Evolutionary conservation across 2,797 vertebrate species (phyloP).

Genomic region (Eutrigla gurnardus): DNA sequence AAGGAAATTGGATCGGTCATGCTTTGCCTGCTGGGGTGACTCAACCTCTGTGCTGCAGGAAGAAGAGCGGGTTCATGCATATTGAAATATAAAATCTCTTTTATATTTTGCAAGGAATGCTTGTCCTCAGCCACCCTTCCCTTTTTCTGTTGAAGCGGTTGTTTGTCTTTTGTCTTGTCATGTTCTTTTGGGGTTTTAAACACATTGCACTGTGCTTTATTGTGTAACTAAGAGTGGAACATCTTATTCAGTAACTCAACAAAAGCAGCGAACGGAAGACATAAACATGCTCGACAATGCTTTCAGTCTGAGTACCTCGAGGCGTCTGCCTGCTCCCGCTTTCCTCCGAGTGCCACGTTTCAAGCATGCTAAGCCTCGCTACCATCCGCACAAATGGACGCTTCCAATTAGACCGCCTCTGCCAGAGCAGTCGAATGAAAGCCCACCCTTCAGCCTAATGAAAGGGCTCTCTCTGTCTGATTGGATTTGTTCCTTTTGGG

Average conservation of each 20-base stretch:
- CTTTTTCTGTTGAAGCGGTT: not conserved
- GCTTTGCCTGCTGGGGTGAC: conserved; percentile 17
- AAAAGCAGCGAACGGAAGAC: conserved; percentile 12
- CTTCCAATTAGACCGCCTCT: conserved; percentile 61
- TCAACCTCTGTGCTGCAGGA: conserved; percentile 5
- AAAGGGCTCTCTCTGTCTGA: conserved; percentile 47
- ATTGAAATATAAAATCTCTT: conserved; percentile 21
- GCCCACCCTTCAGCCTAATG: conserved; percentile 46
- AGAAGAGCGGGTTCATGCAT: not conserved
- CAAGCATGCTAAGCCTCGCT: conserved; percentile 32
- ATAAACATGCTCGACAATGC: conserved; percentile 20
- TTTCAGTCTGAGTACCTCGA: conserved; percentile 10
- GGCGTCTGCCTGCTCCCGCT: conserved; percentile 3
- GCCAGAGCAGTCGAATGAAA: conserved; percentile 28
- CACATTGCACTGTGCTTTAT: not conserved
- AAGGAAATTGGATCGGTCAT: conserved; percentile 29
- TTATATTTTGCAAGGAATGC: not conserved
- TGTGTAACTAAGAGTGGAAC: not conserved
- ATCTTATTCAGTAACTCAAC: conserved; percentile 12
- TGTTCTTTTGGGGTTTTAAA: not conserved
- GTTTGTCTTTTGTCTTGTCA: not conserved
- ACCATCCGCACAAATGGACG: conserved; percentile 50
- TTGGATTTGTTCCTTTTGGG: conserved; percentile 49
- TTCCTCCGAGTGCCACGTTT: conserved; percentile 11
- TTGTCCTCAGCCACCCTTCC: not conserved